Percentiles rank a stretch among this genome's conserved stretches.
Evolutionary conservation across 1,140 invertebrate species (phyloP).

Genomic region (Elymnias hypermnestra): DNA sequence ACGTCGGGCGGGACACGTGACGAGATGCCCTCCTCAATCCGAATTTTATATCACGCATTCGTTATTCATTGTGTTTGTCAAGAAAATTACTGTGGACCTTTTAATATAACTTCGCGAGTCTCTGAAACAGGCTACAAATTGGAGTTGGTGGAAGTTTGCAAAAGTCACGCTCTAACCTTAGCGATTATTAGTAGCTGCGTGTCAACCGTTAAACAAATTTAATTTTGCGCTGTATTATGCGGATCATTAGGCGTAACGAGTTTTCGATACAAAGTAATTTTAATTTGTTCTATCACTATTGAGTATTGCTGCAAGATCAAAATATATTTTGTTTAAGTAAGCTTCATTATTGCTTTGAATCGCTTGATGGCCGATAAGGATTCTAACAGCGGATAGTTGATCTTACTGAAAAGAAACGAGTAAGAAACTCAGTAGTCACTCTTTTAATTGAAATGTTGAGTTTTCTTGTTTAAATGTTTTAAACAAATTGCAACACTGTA

Average conservation of each 20-base stretch:
- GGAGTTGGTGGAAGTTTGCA: slow-evolving; percentile 54
- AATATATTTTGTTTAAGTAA: too few relatives aligned
- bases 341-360: too few relatives aligned
- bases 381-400: too few relatives aligned
- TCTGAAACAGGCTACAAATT: slow-evolving; percentile 61
- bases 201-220: slow-evolving; percentile 49
- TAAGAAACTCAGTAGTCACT: too few relatives aligned
- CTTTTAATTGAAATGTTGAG: too few relatives aligned
- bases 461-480: too few relatives aligned
- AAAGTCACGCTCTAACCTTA: slow-evolving; percentile 50
- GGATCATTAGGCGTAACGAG: slow-evolving; percentile 39
- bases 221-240: slow-evolving; percentile 52
- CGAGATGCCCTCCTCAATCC: slow-evolving; percentile 55
- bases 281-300: too few relatives aligned
- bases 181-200: slow-evolving; percentile 47
- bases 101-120: slow-evolving; percentile 66
- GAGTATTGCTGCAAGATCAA: too few relatives aligned
- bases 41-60: slow-evolving; percentile 72
- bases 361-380: too few relatives aligned
- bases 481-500: too few relatives aligned
- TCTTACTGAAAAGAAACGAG: too few relatives aligned
- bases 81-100: slow-evolving; percentile 69
- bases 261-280: slow-evolving; percentile 8
- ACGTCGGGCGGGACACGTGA: slow-evolving; percentile 53
- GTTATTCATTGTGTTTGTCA: slow-evolving; percentile 70